Percentiles rank a stretch among this genome's conserved stretches.
Conservation (phyloP, 2,113 vertebrate species). For the Hemichromis elongatus region DNA sequence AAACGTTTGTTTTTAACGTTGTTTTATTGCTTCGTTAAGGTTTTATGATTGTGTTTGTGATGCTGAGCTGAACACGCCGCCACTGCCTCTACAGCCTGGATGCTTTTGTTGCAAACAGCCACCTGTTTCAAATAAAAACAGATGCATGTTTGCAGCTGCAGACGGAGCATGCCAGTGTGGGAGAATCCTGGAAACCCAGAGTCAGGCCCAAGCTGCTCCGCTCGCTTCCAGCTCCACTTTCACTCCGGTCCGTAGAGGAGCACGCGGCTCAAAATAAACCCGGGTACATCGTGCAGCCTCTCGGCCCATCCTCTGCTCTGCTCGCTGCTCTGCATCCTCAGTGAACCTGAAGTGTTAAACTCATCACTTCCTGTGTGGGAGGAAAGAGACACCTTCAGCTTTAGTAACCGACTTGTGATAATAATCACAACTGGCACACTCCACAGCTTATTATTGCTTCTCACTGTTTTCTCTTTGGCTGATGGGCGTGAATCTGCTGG, state of each 20-base stretch:
- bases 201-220: background rate
- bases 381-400: background rate
- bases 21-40: background rate
- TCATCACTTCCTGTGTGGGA: background rate
- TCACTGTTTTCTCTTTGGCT: background rate
- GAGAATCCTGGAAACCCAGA: background rate
- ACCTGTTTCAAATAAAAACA: background rate
- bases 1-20: background rate
- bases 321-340: background rate
- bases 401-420: background rate
- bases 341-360: background rate
- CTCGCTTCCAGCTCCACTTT: background rate
- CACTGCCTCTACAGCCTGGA: background rate
- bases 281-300: background rate
- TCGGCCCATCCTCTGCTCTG: background rate
- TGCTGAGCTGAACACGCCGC: fast-evolving
- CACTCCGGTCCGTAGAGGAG: background rate
- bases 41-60: background rate
- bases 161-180: fast-evolving
- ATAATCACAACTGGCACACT: background rate
- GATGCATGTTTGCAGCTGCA: background rate
- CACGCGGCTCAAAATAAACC: background rate
- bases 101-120: background rate
- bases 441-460: background rate
- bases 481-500: background rate